A percentile compares a stretch with the other conserved stretches of the same genome.
Evolutionary conservation across 1,140 invertebrate genomes (phyloP).

Genomic region (Cherax quadricarinatus): DNA sequence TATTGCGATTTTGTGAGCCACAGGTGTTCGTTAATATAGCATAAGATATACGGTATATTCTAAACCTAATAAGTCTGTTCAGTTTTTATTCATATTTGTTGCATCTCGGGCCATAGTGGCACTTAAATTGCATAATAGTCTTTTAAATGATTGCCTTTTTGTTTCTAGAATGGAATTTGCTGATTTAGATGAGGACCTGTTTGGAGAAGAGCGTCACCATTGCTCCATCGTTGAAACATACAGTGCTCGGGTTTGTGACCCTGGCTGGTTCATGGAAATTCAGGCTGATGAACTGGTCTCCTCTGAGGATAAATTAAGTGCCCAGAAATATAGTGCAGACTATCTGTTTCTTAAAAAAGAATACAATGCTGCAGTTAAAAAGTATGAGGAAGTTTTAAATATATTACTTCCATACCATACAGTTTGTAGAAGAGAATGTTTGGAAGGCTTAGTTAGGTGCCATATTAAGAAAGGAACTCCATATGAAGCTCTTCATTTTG

Average conservation of each 20-base stretch:
- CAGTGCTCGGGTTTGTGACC: conserved; percentile 43
- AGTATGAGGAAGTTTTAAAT: conserved; percentile 41
- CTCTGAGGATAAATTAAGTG: conserved; percentile 38
- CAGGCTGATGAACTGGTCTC: conserved; percentile 29
- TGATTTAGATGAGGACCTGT: conserved; percentile 56
- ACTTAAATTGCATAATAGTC: too few species aligned
- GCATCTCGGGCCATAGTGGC: too few species aligned
- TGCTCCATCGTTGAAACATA: conserved; percentile 12
- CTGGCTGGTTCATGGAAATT: conserved; percentile 45
- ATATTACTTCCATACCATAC: not conserved
- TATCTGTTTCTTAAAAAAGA: conserved; percentile 50
- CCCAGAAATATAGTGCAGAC: conserved; percentile 51
- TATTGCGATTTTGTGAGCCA: too few species aligned
- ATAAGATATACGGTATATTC: too few species aligned
- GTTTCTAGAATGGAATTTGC: conserved; percentile 59
- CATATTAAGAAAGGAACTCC: conserved; percentile 14
- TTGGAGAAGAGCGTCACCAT: conserved; percentile 24
- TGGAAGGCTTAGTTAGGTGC: conserved; percentile 41
- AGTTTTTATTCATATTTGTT: too few species aligned
- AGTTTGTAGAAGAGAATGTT: conserved; percentile 51
- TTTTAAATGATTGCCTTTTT: too few species aligned
- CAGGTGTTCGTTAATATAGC: too few species aligned
- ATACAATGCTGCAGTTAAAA: conserved; percentile 29
- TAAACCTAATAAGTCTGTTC: too few species aligned
- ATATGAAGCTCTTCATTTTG: conserved; percentile 38